Evolutionary conservation across 1,140 invertebrate species (phyloP).

Genomic region (Lepeophtheirus salmonis): DNA sequence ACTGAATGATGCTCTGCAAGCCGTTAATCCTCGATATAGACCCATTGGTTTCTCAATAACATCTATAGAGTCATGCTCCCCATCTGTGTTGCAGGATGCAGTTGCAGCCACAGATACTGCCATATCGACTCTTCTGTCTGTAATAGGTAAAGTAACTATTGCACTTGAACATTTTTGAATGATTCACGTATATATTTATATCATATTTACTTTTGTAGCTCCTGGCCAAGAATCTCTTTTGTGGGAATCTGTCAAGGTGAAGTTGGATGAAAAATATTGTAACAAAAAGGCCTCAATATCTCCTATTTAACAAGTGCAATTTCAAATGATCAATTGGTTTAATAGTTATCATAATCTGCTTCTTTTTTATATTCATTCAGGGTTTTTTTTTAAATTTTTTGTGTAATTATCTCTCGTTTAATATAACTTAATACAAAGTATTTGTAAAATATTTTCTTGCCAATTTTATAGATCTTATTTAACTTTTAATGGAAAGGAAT

Average conservation of each 20-base stretch:
- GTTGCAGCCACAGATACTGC: constrained; percentile 10
- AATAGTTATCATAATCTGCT: too few species aligned
- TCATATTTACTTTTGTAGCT: neutral
- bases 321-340: neutral
- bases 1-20: constrained; percentile 7
- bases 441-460: too few species aligned
- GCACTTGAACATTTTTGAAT: too few species aligned
- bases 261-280: constrained; percentile 4
- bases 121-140: constrained; percentile 8
- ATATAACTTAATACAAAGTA: too few species aligned
- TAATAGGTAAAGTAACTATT: constrained; percentile 9
- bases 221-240: constrained; percentile 4
- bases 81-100: constrained; percentile 1
- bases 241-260: constrained; percentile 4
- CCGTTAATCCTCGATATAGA: constrained; percentile 9
- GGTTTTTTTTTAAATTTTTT: neutral
- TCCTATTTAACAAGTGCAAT: neutral
- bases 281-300: neutral
- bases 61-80: constrained; percentile 13
- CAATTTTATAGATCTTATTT: too few species aligned
- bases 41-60: constrained; percentile 14
- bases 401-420: too few species aligned
- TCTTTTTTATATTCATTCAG: neutral
- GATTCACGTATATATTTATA: too few species aligned
- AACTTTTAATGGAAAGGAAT: too few species aligned